These are phyloP conservation scores for Willisornis vidua DNA, from an alignment of 2,113 vertebrate genomes.

Conservation along the genomic window DNA sequence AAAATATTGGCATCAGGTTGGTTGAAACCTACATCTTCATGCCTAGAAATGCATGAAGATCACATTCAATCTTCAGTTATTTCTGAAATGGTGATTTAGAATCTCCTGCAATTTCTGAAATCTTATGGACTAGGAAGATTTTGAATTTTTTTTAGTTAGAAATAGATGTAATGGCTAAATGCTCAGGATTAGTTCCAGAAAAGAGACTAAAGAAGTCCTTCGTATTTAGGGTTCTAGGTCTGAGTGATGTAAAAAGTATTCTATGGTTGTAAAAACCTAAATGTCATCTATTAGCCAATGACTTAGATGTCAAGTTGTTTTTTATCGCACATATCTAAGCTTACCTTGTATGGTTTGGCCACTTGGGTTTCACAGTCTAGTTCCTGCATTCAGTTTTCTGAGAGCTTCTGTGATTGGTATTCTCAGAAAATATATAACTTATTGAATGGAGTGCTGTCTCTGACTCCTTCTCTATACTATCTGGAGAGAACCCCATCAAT, in stretches of 20 bases:
- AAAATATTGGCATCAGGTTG: neutral
- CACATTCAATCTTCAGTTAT: neutral
- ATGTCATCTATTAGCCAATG: neutral
- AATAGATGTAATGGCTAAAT: neutral
- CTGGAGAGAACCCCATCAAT: neutral
- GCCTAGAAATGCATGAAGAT: neutral
- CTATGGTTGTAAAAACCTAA: neutral
- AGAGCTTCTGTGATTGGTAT: neutral
- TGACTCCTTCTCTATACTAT: neutral
- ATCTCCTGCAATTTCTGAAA: neutral
- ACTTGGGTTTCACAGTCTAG: neutral
- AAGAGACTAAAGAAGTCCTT: neutral
- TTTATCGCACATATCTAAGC: neutral
- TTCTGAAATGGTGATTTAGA: neutral
- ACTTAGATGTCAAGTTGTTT: neutral
- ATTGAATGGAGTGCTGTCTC: neutral
- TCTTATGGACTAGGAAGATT: neutral
- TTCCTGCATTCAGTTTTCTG: neutral
- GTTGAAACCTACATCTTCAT: neutral
- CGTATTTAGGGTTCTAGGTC: neutral
- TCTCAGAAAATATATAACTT: neutral
- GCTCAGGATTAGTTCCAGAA: neutral
- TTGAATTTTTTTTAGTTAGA: neutral
- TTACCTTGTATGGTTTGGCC: neutral
- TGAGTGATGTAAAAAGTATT: neutral